phyloP scores from a whole-genome alignment of 1,140 invertebrate species.

The Panagrolaimus sp. region DNA sequence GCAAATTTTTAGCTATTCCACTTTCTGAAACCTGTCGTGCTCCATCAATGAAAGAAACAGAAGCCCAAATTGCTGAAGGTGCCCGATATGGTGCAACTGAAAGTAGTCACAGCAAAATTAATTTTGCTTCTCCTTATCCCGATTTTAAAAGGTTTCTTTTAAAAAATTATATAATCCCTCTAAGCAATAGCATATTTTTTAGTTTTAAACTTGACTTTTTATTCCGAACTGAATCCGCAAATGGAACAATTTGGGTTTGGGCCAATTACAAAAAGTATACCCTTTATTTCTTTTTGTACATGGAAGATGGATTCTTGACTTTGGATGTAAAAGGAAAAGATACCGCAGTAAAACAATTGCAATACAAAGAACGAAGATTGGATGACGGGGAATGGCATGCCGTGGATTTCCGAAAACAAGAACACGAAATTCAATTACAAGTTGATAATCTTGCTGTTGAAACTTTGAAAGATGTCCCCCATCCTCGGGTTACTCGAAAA shows the following conservation, averaged over 20 bases:
- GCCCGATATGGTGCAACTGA: slow-evolving; percentile 48
- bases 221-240: slow-evolving; percentile 37
- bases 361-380: slow-evolving; percentile 36
- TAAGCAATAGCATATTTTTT: slow-evolving; percentile 16
- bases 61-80: slow-evolving; percentile 25
- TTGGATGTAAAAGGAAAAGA: slow-evolving; percentile 48
- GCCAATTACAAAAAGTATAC: slow-evolving; percentile 57
- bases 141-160: slow-evolving; percentile 40
- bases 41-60: not conserved
- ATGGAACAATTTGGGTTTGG: slow-evolving; percentile 56
- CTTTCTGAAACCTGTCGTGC: slow-evolving; percentile 13
- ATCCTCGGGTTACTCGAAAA: slow-evolving; percentile 51
- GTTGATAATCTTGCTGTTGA: slow-evolving; percentile 43
- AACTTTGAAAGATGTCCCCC: slow-evolving; percentile 42
- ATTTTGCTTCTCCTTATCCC: slow-evolving; percentile 53
- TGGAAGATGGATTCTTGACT: slow-evolving; percentile 48
- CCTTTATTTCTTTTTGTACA: slow-evolving; percentile 52
- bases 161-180: not conserved
- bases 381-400: slow-evolving; percentile 57
- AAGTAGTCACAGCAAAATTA: slow-evolving; percentile 48
- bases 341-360: slow-evolving; percentile 41
- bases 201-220: slow-evolving; percentile 46
- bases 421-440: slow-evolving; percentile 33
- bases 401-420: slow-evolving; percentile 44
- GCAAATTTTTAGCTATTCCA: slow-evolving; percentile 6